Conservation (phyloP, 2,888 invertebrate species). For the Oscheius sp. region DNA sequence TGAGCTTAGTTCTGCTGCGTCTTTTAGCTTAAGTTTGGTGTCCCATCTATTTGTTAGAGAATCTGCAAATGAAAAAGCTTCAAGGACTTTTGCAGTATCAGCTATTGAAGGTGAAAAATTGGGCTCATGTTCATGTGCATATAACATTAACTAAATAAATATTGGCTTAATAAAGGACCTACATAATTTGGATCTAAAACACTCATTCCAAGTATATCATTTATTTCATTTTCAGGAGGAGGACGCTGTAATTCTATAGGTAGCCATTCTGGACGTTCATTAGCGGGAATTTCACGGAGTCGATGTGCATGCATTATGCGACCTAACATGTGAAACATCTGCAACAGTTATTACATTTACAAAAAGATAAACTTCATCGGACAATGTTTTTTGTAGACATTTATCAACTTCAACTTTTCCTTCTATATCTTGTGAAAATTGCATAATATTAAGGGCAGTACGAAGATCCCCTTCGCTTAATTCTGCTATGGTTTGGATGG, state of each 20-base stretch:
- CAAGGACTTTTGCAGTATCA: background rate
- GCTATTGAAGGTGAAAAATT: slow-evolving; percentile 20
- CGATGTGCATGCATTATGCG: slow-evolving; percentile 16
- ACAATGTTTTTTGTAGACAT: background rate
- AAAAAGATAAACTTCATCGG: slow-evolving; percentile 15
- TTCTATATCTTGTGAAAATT: slow-evolving; percentile 6
- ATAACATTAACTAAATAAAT: slow-evolving; percentile 5
- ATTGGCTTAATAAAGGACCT: background rate
- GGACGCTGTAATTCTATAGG: slow-evolving; percentile 6
- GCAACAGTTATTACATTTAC: background rate
- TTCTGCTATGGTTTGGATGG: background rate
- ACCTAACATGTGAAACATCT: slow-evolving; percentile 25
- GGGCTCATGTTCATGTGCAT: slow-evolving; percentile 16
- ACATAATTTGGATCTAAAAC: background rate
- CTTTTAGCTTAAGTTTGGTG: background rate
- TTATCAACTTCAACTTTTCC: background rate
- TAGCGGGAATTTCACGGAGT: background rate
- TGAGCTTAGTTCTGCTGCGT: no score
- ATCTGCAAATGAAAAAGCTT: slow-evolving; percentile 12
- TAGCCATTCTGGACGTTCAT: background rate
- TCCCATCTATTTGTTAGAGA: slow-evolving; percentile 21
- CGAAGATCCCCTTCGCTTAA: slow-evolving; percentile 13
- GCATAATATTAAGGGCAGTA: slow-evolving; percentile 11
- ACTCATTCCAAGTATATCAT: slow-evolving; percentile 18
- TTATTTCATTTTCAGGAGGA: slow-evolving; percentile 10